phyloP scores from a whole-genome alignment of 1,140 invertebrate genomes.

The Teleogryllus occipitalis region DNA sequence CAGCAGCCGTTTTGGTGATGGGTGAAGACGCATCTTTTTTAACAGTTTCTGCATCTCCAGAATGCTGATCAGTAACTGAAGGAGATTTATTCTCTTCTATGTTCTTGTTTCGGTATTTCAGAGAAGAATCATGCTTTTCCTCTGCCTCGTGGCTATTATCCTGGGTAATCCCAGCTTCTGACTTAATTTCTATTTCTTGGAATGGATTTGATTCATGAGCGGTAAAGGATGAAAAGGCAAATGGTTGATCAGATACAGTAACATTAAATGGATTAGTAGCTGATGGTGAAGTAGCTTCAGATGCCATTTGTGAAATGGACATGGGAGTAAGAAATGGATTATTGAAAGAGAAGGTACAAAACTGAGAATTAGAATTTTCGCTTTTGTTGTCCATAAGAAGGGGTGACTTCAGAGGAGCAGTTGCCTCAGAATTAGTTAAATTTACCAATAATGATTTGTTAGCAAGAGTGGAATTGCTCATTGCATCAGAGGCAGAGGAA shows the following conservation, averaged over 20 bases:
- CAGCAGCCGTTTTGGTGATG: too few species aligned
- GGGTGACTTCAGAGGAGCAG: neutral
- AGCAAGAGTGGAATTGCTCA: neutral
- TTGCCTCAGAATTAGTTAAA: slow-evolving; percentile 14
- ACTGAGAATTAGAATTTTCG: slow-evolving; percentile 8
- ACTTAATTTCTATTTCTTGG: neutral
- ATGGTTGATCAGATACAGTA: slow-evolving; percentile 12
- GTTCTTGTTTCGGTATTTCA: neutral
- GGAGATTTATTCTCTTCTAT: neutral
- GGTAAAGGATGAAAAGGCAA: slow-evolving; percentile 16
- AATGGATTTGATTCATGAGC: slow-evolving; percentile 14
- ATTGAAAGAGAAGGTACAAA: slow-evolving; percentile 25
- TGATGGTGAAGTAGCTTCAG: neutral
- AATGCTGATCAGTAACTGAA: too few species aligned
- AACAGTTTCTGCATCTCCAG: too few species aligned
- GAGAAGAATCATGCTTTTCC: neutral
- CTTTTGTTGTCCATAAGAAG: neutral
- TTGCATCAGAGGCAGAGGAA: neutral
- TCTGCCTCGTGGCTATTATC: neutral
- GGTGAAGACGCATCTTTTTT: too few species aligned
- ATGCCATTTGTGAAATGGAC: slow-evolving; percentile 1
- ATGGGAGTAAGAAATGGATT: slow-evolving; percentile 20
- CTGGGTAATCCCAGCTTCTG: neutral
- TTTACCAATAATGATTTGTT: neutral
- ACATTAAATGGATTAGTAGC: slow-evolving; percentile 19